Conservation (phyloP, 2,113 vertebrate species). For the Rissa tridactyla region DNA sequence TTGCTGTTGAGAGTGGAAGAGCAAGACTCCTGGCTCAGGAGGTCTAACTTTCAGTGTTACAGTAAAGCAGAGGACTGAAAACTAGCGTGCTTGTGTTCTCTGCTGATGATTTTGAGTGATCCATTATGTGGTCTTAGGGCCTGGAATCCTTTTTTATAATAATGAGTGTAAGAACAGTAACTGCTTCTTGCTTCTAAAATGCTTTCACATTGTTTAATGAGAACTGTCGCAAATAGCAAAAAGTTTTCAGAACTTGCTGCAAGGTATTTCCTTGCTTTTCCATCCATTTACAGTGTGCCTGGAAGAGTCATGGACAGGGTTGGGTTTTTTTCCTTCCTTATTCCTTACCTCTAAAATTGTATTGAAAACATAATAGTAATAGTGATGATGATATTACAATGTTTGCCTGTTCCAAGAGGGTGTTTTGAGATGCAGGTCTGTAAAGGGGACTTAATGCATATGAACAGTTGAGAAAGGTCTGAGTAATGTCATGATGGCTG, state of each 20-base stretch:
- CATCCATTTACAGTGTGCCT: background rate
- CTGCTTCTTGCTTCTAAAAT: background rate
- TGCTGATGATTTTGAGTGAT: background rate
- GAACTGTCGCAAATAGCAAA: background rate
- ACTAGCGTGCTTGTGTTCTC: background rate
- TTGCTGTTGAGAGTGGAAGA: background rate
- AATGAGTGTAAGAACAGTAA: background rate
- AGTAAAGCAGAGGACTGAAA: background rate
- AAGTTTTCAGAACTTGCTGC: background rate
- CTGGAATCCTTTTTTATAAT: background rate
- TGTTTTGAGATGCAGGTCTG: background rate
- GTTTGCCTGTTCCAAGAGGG: background rate
- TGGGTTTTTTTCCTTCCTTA: background rate
- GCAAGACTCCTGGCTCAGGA: background rate
- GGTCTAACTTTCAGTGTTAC: background rate
- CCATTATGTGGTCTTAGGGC: background rate
- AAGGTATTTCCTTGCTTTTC: background rate
- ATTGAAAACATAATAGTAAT: background rate
- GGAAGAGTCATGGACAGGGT: background rate
- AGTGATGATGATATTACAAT: background rate
- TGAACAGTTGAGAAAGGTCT: background rate
- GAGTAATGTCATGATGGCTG: background rate
- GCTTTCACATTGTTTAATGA: background rate
- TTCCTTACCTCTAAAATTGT: background rate
- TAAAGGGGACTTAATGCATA: background rate